These are phyloP conservation scores for Lithophane socia DNA, from an alignment of 2,888 invertebrate species.

Conservation along the genomic window DNA sequence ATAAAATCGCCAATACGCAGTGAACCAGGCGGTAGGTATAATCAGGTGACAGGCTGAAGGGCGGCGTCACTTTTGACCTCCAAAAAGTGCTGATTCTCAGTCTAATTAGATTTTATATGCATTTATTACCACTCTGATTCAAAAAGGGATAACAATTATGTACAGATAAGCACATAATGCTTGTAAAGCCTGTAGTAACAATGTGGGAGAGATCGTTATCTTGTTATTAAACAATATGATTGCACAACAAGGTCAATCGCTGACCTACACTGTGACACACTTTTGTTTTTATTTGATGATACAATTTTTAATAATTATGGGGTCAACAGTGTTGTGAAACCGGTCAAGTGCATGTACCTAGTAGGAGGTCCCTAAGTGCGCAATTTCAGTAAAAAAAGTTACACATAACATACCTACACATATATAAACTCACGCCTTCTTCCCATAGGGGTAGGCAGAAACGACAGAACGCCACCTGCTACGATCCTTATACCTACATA, in stretches of 20 bases:
- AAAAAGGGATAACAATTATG: constrained; percentile 1
- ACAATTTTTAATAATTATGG: background rate
- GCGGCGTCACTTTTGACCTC: background rate
- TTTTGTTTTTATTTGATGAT: constrained; percentile 1
- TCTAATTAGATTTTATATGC: background rate
- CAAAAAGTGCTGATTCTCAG: background rate
- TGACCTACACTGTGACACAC: constrained; percentile 1
- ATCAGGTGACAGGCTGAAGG: background rate
- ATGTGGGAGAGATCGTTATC: constrained; percentile 1
- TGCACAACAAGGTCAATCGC: background rate
- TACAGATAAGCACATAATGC: background rate
- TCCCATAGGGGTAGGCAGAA: too few relatives aligned
- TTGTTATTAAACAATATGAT: background rate
- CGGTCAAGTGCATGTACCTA: background rate
- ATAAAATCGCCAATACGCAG: background rate
- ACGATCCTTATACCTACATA: too few relatives aligned
- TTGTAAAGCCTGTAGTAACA: background rate
- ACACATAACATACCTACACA: too few relatives aligned
- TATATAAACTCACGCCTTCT: too few relatives aligned
- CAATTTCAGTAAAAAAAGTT: background rate
- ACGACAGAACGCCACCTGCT: too few relatives aligned
- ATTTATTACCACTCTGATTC: background rate
- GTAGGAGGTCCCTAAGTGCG: background rate
- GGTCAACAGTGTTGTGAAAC: background rate
- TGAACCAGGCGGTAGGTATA: background rate